Evolutionary conservation across 2,797 vertebrate species (phyloP), one percentile per base, ranked within the genome.

Genomic region (Girardinus metallicus): DNA sequence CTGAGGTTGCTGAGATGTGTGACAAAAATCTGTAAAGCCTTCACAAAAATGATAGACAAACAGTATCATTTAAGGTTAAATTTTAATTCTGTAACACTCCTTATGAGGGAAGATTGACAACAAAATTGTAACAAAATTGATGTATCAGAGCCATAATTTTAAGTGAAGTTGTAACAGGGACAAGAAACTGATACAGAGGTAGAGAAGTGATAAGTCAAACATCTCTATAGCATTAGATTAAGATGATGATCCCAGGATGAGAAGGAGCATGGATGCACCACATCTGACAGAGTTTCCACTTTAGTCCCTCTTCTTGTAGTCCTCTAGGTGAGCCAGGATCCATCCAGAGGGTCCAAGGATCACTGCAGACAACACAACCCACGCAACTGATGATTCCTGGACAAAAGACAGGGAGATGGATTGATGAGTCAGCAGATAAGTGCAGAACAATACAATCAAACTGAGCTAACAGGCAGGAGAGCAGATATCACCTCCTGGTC

Each of bases 241-340:
- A 2, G 12, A 29, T 64, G 75, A 75, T 84, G 85, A 84, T 86
- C 81, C 83, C 80, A 39, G 31, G 75, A 26, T 9, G 43, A 89
- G 62, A 87, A 43, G 13, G 41, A 74, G 12, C n/a, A 2, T 75
- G 62, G 39, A 49, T 12, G 3, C 4, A 46, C 13, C 49, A 74
- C 49, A 41, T n/a, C 8, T 26, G 2, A 76, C 66, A 41, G 5
- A 21, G 51, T 55, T 81, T 83, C 74, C 68, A 34, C 7, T 80
- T 94, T 86, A 96, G 0, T 93, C 91, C 74, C 70, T 94, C 68
- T 95, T 96, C 91, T 95, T 97, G 91, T 97, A 97, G 78, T 18
- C 91, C 77, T 97, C 96, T 80, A 98, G 76, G 85, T 97, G 94
- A 23, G 93, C 71, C 87, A 97, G 87, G 88, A 97, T 41, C 96